Base-by-base conservation (phyloP, 2,888 invertebrate genomes). In the Amphipoea oculea region DNA sequence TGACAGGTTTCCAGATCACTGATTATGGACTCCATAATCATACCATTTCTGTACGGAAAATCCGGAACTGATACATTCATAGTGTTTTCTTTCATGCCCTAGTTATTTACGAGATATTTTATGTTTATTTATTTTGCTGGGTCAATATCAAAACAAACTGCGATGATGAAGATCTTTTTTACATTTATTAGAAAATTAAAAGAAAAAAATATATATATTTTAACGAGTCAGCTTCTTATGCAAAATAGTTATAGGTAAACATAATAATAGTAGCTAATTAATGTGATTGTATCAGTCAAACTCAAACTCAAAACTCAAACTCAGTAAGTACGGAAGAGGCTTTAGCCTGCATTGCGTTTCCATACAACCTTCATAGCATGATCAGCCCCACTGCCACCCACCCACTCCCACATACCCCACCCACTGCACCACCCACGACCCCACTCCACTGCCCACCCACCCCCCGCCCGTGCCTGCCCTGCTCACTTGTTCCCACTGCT, bases 1-100 rank as follows among this genome's bases (percentile, higher is more conserved):
- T 80, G 83, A 75, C 83, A 83, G 66, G 63, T 83, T 85, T 83
- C 70, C 83, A 83, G 70, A 57, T 73, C 83, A 83, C 65, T 83
- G 80, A 81, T 70, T 83, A 67, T 81, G 80, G 54, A 81, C 70
- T 76, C 72, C 80, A 73, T 83, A 76, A 81, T 70, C 65, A 62
- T 29, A 76, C 40, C 23, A 67, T 83, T 80, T 83, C 45, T 51
- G 2, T 70, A 42, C 11, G 62, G 73, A 76, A 73, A 70, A 70
- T n/a, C 62, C 76, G 76, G 54, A 83, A 80, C 72, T 62, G n/a
- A 76, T 66, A 80, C 63, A 79, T 40, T 72, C 65, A 45, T 48
- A 60, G 63, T 51, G 48, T 40, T 83, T 60, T 65, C 68, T 69
- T 80, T 76, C n/a, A 73, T 73, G 65, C 12, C 54, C 57, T 29